Conservation (phyloP, 2,888 invertebrate genomes). For the Chymomyza caudatula region DNA sequence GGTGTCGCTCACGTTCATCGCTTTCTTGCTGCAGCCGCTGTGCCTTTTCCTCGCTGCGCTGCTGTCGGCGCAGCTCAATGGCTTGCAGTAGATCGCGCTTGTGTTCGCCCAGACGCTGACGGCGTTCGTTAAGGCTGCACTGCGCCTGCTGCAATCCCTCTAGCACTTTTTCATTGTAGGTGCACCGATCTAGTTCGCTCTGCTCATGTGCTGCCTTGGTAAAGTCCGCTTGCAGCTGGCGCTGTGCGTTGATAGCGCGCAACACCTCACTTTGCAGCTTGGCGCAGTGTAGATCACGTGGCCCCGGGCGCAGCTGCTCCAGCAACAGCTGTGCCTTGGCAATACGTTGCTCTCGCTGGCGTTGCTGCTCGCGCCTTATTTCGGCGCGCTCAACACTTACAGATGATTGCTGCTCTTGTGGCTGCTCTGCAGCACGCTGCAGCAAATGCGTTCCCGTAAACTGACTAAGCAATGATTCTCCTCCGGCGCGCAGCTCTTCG, state of each 20-base stretch:
- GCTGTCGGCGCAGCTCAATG: conserved; percentile 66
- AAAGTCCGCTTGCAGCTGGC: conserved; percentile 66
- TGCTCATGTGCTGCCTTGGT: conserved; percentile 62
- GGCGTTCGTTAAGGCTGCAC: conserved; percentile 62
- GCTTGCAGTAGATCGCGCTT: conserved; percentile 66
- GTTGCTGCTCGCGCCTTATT: conserved; percentile 71
- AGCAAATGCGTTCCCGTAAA: conserved; percentile 47
- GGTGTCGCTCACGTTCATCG: conserved; percentile 53
- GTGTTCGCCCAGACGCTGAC: conserved; percentile 60
- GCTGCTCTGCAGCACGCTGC: not conserved
- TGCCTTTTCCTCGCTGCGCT: conserved; percentile 47
- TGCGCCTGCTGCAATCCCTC: conserved; percentile 75
- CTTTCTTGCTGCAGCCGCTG: conserved; percentile 50
- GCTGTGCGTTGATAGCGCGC: conserved; percentile 71
- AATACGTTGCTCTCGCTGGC: conserved; percentile 61
- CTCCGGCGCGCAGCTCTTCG: conserved; percentile 43
- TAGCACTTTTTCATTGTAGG: conserved; percentile 73
- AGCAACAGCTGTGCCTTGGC: conserved; percentile 71
- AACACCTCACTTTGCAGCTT: conserved; percentile 75
- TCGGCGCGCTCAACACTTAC: conserved; percentile 26
- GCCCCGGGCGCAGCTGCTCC: conserved; percentile 73
- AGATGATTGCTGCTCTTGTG: conserved; percentile 46
- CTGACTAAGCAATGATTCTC: conserved; percentile 43
- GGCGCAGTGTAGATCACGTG: conserved; percentile 75
- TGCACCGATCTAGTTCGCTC: conserved; percentile 65